Percentiles rank a stretch among this genome's conserved stretches.
Evolutionary conservation across 2,888 invertebrate genomes (phyloP).

Genomic region (Tyria jacobaeae): DNA sequence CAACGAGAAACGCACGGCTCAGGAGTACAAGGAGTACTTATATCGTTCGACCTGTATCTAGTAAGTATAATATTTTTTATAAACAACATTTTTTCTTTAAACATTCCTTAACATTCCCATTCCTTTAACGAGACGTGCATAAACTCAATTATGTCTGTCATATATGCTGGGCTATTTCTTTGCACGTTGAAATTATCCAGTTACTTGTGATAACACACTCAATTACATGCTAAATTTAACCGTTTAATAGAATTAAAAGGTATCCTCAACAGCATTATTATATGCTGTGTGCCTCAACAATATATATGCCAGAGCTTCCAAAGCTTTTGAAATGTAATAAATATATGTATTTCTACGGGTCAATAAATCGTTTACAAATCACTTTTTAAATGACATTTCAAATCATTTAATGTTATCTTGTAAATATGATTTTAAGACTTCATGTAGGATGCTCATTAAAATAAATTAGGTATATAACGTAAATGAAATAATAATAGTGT

Average conservation of each 20-base stretch:
- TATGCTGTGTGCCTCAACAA: background rate
- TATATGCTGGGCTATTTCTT: background rate
- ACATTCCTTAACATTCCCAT: background rate
- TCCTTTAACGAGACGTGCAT: background rate
- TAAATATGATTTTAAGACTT: too few relatives aligned
- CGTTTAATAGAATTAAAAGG: background rate
- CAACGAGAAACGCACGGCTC: background rate
- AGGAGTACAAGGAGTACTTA: background rate
- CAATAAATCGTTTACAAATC: too few relatives aligned
- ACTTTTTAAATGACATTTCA: too few relatives aligned
- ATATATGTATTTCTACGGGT: too few relatives aligned
- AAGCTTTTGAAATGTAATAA: background rate
- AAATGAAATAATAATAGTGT: too few relatives aligned
- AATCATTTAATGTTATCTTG: too few relatives aligned
- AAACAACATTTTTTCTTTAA: background rate
- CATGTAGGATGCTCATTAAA: too few relatives aligned
- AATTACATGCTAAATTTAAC: background rate
- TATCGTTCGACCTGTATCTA: background rate
- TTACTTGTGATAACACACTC: background rate
- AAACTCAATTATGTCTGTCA: background rate
- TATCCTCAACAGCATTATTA: background rate
- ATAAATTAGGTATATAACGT: too few relatives aligned
- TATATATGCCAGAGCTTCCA: background rate
- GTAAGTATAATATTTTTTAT: background rate
- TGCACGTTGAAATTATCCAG: background rate